phyloP scores from a whole-genome alignment of 1,140 invertebrate species.

The Adelges cooleyi region DNA sequence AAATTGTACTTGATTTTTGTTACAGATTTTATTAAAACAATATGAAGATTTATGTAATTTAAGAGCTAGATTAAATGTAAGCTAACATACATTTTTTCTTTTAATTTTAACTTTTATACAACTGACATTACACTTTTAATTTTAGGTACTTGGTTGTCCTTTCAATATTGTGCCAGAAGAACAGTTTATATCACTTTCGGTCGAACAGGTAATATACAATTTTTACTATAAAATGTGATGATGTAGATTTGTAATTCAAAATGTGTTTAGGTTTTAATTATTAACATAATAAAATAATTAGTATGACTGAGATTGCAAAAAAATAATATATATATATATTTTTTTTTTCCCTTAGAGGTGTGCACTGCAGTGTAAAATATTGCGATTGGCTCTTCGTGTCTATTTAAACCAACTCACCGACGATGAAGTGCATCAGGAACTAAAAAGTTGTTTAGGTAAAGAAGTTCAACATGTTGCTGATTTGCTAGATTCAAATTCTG shows the following conservation, averaged over 20 bases:
- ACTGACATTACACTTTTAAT: not conserved
- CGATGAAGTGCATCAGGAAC: slow-evolving; percentile 32
- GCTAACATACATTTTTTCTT: not conserved
- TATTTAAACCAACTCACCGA: slow-evolving; percentile 33
- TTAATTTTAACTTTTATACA: slow-evolving; percentile 21
- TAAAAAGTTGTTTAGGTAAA: slow-evolving; percentile 32
- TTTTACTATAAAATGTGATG: too few species aligned
- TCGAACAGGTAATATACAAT: slow-evolving; percentile 30
- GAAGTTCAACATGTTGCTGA: slow-evolving; percentile 33
- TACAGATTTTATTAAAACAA: slow-evolving; percentile 30
- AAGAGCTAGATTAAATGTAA: slow-evolving; percentile 31
- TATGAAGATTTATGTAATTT: slow-evolving; percentile 32
- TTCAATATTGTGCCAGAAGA: slow-evolving; percentile 31
- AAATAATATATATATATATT: too few species aligned
- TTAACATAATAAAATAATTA: too few species aligned
- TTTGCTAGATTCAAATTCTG: slow-evolving; percentile 31
- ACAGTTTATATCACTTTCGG: slow-evolving; percentile 31
- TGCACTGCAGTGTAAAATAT: slow-evolving; percentile 32
- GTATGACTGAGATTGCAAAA: too few species aligned
- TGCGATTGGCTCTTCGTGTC: slow-evolving; percentile 32
- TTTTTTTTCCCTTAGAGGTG: slow-evolving; percentile 30
- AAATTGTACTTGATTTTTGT: too few species aligned
- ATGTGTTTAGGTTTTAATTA: too few species aligned
- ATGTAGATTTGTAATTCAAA: too few species aligned
- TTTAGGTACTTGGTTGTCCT: slow-evolving; percentile 23